A percentile compares a stretch with the other conserved stretches of the same genome.
Evolutionary conservation across 2,113 vertebrate species (phyloP).

Genomic region (Etia nguti): DNA sequence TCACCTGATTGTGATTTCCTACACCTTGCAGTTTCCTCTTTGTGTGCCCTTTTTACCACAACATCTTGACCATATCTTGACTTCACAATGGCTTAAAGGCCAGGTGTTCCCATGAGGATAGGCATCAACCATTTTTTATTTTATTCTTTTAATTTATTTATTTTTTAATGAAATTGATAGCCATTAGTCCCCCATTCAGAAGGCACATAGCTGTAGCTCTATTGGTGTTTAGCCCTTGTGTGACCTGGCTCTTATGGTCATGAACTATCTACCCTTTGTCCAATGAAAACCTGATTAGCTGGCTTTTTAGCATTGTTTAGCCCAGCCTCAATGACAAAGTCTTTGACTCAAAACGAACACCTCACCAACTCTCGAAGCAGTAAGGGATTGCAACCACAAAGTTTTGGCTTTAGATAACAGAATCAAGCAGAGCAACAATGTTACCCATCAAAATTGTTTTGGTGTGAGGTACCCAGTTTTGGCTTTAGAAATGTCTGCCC

Average conservation of each 20-base stretch:
- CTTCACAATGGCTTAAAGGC: neutral
- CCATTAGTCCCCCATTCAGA: conserved; percentile 45
- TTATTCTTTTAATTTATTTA: conserved; percentile 10
- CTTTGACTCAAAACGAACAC: neutral
- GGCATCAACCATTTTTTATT: neutral
- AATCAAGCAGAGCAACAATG: neutral
- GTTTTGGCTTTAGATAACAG: neutral
- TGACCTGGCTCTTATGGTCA: conserved; percentile 56
- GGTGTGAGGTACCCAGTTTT: neutral
- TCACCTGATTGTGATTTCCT: neutral
- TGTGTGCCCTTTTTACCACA: neutral
- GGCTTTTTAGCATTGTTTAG: conserved; percentile 56
- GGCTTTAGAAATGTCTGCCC: neutral
- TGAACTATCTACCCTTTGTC: conserved; percentile 43
- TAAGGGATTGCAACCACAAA: neutral
- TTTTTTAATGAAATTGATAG: conserved; percentile 46
- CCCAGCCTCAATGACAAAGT: conserved; percentile 27
- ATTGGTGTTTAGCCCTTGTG: conserved; percentile 63
- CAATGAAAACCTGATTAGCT: conserved; percentile 55
- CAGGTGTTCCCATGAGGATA: conserved; percentile 42
- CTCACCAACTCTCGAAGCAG: neutral
- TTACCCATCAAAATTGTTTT: neutral
- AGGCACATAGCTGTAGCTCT: conserved; percentile 34
- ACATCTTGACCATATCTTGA: neutral
- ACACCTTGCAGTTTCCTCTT: neutral